Percentiles rank a stretch among this genome's conserved stretches.
Evolutionary conservation across 2,888 invertebrate species (phyloP).

Genomic region (Agonopterix heracliana): DNA sequence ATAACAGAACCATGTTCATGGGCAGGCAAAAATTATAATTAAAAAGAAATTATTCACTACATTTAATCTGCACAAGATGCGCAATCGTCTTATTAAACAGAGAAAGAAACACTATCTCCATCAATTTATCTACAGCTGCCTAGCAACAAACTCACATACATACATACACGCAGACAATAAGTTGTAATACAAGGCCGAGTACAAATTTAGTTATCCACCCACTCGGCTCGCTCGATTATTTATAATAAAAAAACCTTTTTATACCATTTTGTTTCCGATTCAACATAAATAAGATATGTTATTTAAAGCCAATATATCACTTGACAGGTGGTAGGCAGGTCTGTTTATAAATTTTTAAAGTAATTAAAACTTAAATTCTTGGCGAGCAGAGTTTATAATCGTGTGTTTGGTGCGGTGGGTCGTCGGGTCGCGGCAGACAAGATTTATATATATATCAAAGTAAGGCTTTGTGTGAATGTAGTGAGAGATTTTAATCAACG

Average conservation of each 20-base stretch:
- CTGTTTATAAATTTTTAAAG: conserved; percentile 15
- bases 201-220: conserved; percentile 65
- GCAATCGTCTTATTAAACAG: conserved; percentile 47
- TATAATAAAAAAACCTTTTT: conserved; percentile 64
- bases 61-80: not conserved
- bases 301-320: conserved; percentile 76
- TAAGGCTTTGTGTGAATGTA: conserved; percentile 69
- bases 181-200: conserved; percentile 55
- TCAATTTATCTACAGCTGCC: conserved; percentile 58
- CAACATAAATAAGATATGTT: conserved; percentile 78
- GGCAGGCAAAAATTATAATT: too few relatives aligned
- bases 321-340: conserved; percentile 73
- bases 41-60: not conserved
- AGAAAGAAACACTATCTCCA: conserved; percentile 52
- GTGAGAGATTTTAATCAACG: conserved; percentile 73
- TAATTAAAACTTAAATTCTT: conserved; percentile 34
- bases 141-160: conserved; percentile 29
- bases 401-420: conserved; percentile 22
- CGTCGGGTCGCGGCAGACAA: conserved; percentile 55
- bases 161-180: conserved; percentile 39
- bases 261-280: conserved; percentile 73
- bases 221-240: conserved; percentile 60
- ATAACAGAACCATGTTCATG: too few relatives aligned
- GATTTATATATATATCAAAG: conserved; percentile 74
- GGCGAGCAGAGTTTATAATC: conserved; percentile 29